Evolutionary conservation across 2,888 invertebrate species (phyloP), one percentile per base, ranked within the genome.

Genomic region (Apodemia zela): DNA sequence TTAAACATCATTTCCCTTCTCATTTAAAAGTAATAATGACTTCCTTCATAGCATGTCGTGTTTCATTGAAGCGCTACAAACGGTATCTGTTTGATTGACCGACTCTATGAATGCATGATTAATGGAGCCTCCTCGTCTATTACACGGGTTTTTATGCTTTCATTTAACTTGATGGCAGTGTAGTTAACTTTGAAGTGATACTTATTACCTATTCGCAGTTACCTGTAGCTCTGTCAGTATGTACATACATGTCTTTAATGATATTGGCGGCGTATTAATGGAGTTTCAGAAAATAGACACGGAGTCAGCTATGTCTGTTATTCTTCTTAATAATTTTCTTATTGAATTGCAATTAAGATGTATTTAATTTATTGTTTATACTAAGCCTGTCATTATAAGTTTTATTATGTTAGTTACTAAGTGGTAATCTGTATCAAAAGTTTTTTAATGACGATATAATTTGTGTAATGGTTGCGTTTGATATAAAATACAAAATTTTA

Each of bases 91-190:
- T 72, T 87, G 87, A 88, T 86, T 85, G 88, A 87, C 87, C 80
- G 78, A 72, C 77, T 79, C 80, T 81, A 78, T 81, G 84, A 82
- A 85, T 84, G 80, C 78, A 74, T 85, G 87, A 89, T 87, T 84
- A 87, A 89, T 87, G 82, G 74, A 68, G 66, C 63, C 63, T 63
- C 70, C 66, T 67, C 69, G 70, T 68, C 72, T 72, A 70, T 72
- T 73, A 70, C 71, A 73, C 71, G 71, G 66, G 67, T 73, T 73
- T 72, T 73, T 72, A 70, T 72, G 68, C 70, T 69, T 69, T 72
- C 72, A 71, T 73, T 71, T 72, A 65, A 66, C 64, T 67, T 72
- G 72, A 72, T 73, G 71, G 71, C 73, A 71, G 72, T 65, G 69
- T 69, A 70, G 70, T 72, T 72, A 73, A 72, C 68, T 72, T 71